Percentiles rank a stretch among this genome's conserved stretches.
Conservation (phyloP, 2,797 vertebrate genomes). For the Cryptoprocta ferox region DNA sequence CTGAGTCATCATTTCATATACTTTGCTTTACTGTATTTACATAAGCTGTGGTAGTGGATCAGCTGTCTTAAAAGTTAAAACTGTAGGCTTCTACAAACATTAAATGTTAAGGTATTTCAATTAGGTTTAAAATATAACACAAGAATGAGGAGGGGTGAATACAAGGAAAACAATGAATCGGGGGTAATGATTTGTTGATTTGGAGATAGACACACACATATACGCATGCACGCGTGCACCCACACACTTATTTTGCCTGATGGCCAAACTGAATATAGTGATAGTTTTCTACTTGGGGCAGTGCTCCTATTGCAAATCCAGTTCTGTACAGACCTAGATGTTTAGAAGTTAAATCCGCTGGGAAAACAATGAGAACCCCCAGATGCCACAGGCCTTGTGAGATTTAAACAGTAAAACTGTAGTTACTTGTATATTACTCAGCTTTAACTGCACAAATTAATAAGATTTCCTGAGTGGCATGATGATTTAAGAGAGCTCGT, state of each 20-base stretch:
- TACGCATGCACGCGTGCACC: background rate
- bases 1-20: background rate
- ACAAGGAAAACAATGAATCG: background rate
- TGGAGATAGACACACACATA: background rate
- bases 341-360: background rate
- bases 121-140: conserved; percentile 7
- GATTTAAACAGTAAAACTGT: background rate
- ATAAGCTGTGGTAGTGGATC: background rate
- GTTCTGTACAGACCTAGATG: background rate
- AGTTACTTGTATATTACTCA: background rate
- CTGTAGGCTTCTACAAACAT: background rate
- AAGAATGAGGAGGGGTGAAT: background rate
- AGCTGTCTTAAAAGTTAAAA: background rate
- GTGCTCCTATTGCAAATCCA: background rate
- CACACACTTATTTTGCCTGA: background rate
- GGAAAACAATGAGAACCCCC: background rate
- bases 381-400: background rate
- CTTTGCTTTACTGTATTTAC: conserved; percentile 5
- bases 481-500: conserved; percentile 31
- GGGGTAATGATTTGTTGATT: background rate
- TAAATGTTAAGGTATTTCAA: background rate
- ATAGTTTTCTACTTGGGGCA: background rate
- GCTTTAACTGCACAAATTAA: background rate
- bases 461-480: conserved; percentile 6
- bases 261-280: background rate